These are phyloP conservation scores for Calameuta filiformis DNA, from an alignment of 2,888 invertebrate genomes.

Conservation along the genomic window DNA sequence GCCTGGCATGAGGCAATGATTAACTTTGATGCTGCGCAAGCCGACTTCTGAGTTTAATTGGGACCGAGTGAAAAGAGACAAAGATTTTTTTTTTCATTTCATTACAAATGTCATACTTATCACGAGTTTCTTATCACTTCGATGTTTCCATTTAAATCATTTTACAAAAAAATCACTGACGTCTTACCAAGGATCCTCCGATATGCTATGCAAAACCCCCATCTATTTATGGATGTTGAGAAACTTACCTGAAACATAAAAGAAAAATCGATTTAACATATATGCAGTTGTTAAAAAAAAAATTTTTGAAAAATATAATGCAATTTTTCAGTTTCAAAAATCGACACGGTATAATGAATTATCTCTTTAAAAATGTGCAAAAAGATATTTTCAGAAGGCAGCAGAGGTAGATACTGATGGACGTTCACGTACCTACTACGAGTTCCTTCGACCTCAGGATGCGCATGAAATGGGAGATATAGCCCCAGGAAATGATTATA, in stretches of 20 bases:
- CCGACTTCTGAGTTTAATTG: neutral
- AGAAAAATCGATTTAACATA: slow-evolving; percentile 6
- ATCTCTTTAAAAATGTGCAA: neutral
- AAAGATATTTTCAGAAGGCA: neutral
- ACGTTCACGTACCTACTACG: slow-evolving; percentile 7
- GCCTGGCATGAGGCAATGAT: slow-evolving; percentile 39
- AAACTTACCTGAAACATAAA: slow-evolving; percentile 28
- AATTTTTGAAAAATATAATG: neutral
- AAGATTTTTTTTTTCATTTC: neutral
- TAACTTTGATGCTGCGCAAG: slow-evolving; percentile 30
- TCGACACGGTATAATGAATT: neutral
- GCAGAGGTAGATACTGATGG: slow-evolving; percentile 9
- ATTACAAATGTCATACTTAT: neutral
- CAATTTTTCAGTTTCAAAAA: neutral
- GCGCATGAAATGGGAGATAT: slow-evolving; percentile 48
- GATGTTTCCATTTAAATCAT: neutral
- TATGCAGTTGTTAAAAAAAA: accelerated
- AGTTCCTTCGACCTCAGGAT: slow-evolving; percentile 1
- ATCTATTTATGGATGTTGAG: neutral
- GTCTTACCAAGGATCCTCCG: neutral
- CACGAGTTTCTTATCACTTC: neutral
- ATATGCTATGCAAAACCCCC: neutral
- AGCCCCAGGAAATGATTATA: slow-evolving; percentile 62
- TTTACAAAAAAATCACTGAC: neutral
- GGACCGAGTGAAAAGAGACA: neutral